Evolutionary conservation across 2,113 vertebrate species (phyloP).

Genomic region (Isichthys henryi): DNA sequence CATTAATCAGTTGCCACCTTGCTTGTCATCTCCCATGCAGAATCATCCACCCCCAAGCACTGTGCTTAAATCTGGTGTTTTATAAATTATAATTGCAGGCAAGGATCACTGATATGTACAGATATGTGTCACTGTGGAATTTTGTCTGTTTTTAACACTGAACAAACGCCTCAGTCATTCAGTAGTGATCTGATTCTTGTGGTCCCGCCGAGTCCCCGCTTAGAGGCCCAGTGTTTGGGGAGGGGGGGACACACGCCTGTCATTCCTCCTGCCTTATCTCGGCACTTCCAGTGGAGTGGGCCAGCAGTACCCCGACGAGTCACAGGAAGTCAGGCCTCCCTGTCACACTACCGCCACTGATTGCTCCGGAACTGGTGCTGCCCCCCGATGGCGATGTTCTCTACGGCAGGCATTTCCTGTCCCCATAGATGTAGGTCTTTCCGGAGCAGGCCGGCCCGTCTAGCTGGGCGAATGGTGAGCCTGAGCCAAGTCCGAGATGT

Average conservation of each 20-base stretch:
- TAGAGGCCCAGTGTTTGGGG: not conserved
- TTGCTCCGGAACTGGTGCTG: not conserved
- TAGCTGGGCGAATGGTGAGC: not conserved
- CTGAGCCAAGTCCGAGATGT: not conserved
- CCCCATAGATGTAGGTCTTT: not conserved
- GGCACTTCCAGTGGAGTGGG: not conserved
- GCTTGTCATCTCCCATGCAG: not conserved
- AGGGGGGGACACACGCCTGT: not conserved
- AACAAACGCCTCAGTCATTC: not conserved
- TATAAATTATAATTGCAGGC: not conserved
- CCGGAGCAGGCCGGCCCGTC: not conserved
- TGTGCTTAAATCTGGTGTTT: not conserved
- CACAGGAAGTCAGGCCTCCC: not conserved
- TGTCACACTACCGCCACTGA: not conserved
- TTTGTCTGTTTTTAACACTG: not conserved
- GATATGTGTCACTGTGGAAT: not conserved
- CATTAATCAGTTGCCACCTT: not conserved
- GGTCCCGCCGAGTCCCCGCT: not conserved
- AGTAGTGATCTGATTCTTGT: not conserved
- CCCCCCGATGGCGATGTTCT: not conserved
- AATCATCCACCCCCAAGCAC: not conserved
- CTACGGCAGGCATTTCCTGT: not conserved
- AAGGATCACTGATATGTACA: not conserved
- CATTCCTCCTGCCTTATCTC: not conserved
- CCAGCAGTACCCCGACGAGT: not conserved